Evolutionary conservation across 1,140 invertebrate genomes (phyloP), one percentile per base, ranked within the genome.

Genomic region (Tetranychus cinnabarinus): DNA sequence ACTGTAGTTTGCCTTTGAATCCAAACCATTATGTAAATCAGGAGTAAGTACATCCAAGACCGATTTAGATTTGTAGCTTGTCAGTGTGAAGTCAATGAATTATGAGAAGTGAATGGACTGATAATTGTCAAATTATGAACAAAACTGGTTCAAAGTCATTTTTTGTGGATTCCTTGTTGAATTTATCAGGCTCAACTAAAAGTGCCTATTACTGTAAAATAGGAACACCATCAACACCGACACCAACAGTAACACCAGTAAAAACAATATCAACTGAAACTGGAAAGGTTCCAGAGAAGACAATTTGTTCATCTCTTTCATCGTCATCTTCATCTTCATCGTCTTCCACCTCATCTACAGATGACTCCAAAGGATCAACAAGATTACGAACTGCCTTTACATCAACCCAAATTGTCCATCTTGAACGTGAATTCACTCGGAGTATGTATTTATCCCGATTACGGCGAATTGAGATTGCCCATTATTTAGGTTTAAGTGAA

Each of bases 401-500:
- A n/a, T 77, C 76, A 60, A 72, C 71, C 0, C 78, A 80, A 64
- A 71, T 80, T 6, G 66, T 80, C 35, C 75, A 79, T 65, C 70
- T 80, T 35, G 78, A 80, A 65, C 63, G 77, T 59, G 77, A 78
- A 66, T 80, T 80, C 63, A 67, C 72, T 6, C 66, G 72, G 56
- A 78, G 76, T 60, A 80, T 78, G 77, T 79, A 80, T 66, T 70
- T 80, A 35, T 77, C 77, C 2, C 66, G 78, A 6, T 67, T 80
- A 3, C 67, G 78, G 52, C 66, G 78, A 13, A 80, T 80, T 56
- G 77, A 80, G 68, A 79, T 80, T 37, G 78, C 78, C 34, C 76
- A 74, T 4, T 76, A 75, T 64, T 68, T 80, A 4, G 79, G 82
- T 34, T 72, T 95, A 1, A 88, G 86, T 0, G 89, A 93, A 73